Conservation (phyloP, 2,113 vertebrate species). For the Nerophis lumbriciformis region DNA sequence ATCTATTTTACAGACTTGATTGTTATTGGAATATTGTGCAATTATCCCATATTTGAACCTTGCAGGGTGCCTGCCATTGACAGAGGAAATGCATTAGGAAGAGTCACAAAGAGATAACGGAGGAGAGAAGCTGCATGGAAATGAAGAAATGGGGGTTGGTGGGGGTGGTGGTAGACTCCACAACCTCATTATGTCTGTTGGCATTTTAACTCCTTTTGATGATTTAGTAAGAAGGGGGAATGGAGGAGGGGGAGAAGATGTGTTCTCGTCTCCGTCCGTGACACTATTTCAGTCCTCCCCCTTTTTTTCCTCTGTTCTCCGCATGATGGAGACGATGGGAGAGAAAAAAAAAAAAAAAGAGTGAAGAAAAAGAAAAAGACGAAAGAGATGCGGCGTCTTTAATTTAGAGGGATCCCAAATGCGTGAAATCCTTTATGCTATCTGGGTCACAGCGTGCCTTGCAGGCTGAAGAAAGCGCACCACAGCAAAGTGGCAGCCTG, state of each 20-base stretch:
- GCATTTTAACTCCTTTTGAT: slow-evolving; percentile 73
- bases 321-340: slow-evolving; percentile 29
- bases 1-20: not conserved
- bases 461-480: slow-evolving; percentile 52
- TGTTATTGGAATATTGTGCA: not conserved
- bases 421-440: slow-evolving; percentile 67
- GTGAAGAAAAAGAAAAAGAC: slow-evolving; percentile 17
- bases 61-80: not conserved
- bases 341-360: not conserved
- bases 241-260: slow-evolving; percentile 25
- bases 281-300: slow-evolving; percentile 52
- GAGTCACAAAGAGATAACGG: not conserved
- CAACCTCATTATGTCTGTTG: slow-evolving; percentile 72
- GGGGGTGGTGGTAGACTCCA: slow-evolving; percentile 38
- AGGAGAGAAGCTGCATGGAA: slow-evolving; percentile 11
- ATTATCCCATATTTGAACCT: not conserved
- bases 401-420: slow-evolving; percentile 62
- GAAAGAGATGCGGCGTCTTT: slow-evolving; percentile 53
- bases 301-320: slow-evolving; percentile 18
- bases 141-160: slow-evolving; percentile 17
- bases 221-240: slow-evolving; percentile 61
- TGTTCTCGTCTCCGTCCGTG: slow-evolving; percentile 51
- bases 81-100: slow-evolving; percentile 6
- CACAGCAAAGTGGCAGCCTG: slow-evolving; percentile 16
- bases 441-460: slow-evolving; percentile 69